Evolutionary conservation across 2,888 invertebrate species (phyloP), one percentile per base, ranked within the genome.

Genomic region (Psococerastis gibbosa): DNA sequence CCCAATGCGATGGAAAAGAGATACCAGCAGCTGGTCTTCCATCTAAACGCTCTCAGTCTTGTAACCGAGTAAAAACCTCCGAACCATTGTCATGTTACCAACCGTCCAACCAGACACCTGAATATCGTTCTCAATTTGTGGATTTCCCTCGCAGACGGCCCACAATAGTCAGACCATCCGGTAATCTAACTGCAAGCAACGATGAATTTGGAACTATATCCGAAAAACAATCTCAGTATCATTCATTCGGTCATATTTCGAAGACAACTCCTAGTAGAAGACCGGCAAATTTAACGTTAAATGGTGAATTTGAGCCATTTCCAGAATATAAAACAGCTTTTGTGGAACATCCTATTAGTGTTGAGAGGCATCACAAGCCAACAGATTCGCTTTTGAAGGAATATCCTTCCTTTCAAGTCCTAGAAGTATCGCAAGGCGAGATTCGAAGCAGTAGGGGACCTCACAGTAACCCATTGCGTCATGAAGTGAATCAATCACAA

Each of bases 251-350:
- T 6, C 15, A 15, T 22, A 20, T 38, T 20, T 20, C 38, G 4
- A 3, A 20, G 5, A 22, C 17, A 11, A 22, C 18, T 13, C 35
- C 38, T 2, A 43, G 35, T 22, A 46, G 42, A 16, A 23, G 49
- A 3, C 45, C 45, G 15, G 46, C 47, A 18, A 44, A 43, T 27
- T 41, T 49, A 3, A 43, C 35, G 11, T 31, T 47, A 13, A 46
- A 49, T 22, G 49, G 49, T 8, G 45, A 43, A 9, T 31, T 48
- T 35, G 38, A 38, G 18, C n/a, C n/a, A 6, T 16, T 22, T n/a
- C 42, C 46, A 3, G 46, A 45, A n/a, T 46, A 46, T 15, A 17
- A 22, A 16, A 38, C n/a, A n/a, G 13, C n/a, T 5, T 38, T 38
- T 11, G 11, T 38, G n/a, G 38, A 38, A 20, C 20, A 18, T 38